Base-by-base conservation (phyloP, 2,797 vertebrate genomes). In the Sebastes glaucus region DNA sequence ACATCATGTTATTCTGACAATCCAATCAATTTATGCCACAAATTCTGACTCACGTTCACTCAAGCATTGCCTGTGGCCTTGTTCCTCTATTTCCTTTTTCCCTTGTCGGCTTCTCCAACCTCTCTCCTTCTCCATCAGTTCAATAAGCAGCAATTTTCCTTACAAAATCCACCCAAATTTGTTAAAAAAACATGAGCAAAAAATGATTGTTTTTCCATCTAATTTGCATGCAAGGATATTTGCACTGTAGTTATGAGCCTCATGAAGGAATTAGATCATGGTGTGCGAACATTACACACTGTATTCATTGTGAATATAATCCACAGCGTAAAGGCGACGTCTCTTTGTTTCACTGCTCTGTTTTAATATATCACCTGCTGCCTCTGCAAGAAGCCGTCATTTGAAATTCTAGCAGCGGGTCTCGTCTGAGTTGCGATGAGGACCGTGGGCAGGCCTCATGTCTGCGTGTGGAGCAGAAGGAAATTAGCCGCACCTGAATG, bases 401-500 rank as follows among this genome's bases (percentile, higher is more conserved):
- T 91, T 92, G 85, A 93, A 89, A 91, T 94, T 93, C 90, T 89
- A 91, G 87, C 89, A 84, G 91, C 88, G 18, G 85, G 85, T 84
- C 84, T 85, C 11, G 79, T 78, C 87, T 89, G 87, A 88, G 80
- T 46, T 7, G 72, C 69, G 69, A 81, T 57, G 92, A 88, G 77
- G 90, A 89, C 86, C 84, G 81, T 28, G 87, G 93, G 87, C 92
- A 87, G 91, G 91, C 93, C 90, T 91, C 92, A 81, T 71, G 91
- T 93, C 93, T 92, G 88, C 69, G 87, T 88, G 90, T 70, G 75
- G 89, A 96, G 94, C 91, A 87, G 94, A 95, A 89, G 94, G 94
- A 96, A 97, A 95, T 96, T 89, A 91, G 93, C 93, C 78, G 89
- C 92, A 96, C 95, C 94, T 95, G 95, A 96, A 95, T 96, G 95